phyloP scores from a whole-genome alignment of 2,797 vertebrate species.

The Artibeus lituratus region DNA sequence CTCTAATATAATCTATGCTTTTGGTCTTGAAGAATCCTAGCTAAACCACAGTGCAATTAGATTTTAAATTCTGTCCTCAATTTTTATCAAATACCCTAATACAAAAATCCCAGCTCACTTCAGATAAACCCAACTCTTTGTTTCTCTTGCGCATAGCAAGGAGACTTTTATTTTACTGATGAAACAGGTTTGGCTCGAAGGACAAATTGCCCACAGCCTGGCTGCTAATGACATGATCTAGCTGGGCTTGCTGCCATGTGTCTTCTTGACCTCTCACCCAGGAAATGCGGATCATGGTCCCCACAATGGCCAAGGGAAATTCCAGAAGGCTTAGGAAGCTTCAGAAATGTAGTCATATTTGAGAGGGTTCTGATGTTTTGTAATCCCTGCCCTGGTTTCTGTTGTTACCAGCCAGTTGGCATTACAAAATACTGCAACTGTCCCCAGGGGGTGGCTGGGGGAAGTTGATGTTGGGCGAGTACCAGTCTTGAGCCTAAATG shows the following conservation, averaged over 20 bases:
- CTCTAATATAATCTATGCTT: background rate
- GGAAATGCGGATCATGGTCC: constrained; percentile 34
- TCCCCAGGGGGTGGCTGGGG: background rate
- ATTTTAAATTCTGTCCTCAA: background rate
- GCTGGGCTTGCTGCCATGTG: background rate
- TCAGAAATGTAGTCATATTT: background rate
- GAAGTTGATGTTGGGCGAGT: background rate
- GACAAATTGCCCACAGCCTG: background rate
- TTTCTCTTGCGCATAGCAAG: background rate
- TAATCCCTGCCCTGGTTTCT: background rate
- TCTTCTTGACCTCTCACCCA: constrained; percentile 47
- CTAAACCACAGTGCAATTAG: background rate
- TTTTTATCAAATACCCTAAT: background rate
- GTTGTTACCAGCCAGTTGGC: background rate
- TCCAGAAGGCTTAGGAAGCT: constrained; percentile 23
- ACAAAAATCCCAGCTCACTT: background rate
- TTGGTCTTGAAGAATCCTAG: background rate
- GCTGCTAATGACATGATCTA: background rate
- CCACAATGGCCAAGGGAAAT: constrained; percentile 29
- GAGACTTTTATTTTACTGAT: background rate
- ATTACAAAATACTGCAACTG: background rate
- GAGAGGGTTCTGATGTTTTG: background rate
- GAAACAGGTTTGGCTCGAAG: constrained; percentile 29
- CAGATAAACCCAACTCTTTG: background rate
- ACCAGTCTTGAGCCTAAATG: background rate